Percentiles rank a stretch among this genome's conserved stretches.
Evolutionary conservation across 2,113 vertebrate genomes (phyloP).

Genomic region (Pseudonaja textilis): DNA sequence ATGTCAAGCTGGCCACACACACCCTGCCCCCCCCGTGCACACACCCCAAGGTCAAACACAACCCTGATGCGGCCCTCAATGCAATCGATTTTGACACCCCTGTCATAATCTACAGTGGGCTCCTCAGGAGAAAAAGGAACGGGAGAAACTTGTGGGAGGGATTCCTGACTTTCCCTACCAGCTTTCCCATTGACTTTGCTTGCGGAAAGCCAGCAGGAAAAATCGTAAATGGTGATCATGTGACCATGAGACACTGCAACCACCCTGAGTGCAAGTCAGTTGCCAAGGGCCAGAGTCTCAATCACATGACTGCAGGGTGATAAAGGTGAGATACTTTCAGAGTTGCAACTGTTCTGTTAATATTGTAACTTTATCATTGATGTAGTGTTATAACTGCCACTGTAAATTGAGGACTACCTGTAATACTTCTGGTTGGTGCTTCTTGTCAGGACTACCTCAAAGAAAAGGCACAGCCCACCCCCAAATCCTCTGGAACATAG

Average conservation of each 20-base stretch:
- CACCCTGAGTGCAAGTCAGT: background rate
- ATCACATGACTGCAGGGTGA: background rate
- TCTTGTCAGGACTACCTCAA: background rate
- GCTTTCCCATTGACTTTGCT: too few species aligned
- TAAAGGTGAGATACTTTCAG: background rate
- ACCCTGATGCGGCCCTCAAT: too few species aligned
- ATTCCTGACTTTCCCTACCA: too few species aligned
- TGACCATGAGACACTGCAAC: background rate
- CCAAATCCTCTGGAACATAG: background rate
- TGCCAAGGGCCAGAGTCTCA: background rate
- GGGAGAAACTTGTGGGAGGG: too few species aligned
- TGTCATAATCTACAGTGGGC: too few species aligned
- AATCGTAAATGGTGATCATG: background rate
- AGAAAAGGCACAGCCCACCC: background rate
- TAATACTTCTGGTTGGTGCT: background rate
- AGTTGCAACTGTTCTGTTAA: background rate
- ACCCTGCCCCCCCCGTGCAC: too few species aligned
- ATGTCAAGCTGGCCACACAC: too few species aligned
- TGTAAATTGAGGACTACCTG: too few species aligned
- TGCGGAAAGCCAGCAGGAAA: background rate
- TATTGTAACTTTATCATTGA: background rate
- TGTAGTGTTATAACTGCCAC: background rate
- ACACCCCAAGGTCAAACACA: too few species aligned
- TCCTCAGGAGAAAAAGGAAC: too few species aligned
- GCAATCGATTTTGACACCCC: too few species aligned